Evolutionary conservation across 1,140 invertebrate species (phyloP).

Genomic region (Achroia grisella): DNA sequence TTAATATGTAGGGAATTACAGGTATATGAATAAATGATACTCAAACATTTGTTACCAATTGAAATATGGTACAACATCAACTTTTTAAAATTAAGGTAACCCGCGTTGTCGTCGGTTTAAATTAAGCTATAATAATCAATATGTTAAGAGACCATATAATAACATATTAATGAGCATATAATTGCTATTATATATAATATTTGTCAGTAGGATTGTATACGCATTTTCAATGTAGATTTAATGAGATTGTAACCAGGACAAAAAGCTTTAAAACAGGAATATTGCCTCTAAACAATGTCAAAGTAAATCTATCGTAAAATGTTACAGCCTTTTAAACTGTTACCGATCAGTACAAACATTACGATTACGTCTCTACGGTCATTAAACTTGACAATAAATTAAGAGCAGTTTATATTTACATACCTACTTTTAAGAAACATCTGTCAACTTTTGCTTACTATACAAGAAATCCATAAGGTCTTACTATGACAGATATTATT

Average conservation of each 20-base stretch:
- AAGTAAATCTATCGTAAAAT: conserved; percentile 45
- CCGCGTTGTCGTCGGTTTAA: too few relatives aligned
- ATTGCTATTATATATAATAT: conserved; percentile 15
- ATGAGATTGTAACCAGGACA: conserved; percentile 33
- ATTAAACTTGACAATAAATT: conserved; percentile 46
- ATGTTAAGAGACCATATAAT: too few relatives aligned
- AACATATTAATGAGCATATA: not conserved
- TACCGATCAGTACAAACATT: conserved; percentile 38
- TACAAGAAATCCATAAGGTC: too few relatives aligned
- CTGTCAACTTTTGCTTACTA: conserved; percentile 30
- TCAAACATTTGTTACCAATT: too few relatives aligned
- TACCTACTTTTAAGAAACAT: conserved; percentile 23
- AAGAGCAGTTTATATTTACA: conserved; percentile 31
- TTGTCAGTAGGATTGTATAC: not conserved
- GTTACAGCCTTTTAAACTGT: conserved; percentile 40
- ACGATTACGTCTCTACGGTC: conserved; percentile 20
- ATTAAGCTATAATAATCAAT: too few relatives aligned
- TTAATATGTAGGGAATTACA: too few relatives aligned
- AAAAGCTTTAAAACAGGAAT: conserved; percentile 41
- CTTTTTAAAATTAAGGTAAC: too few relatives aligned
- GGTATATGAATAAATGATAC: too few relatives aligned
- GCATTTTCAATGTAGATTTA: conserved; percentile 26
- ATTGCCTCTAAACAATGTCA: conserved; percentile 50
- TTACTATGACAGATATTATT: too few relatives aligned
- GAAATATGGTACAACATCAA: too few relatives aligned